Evolutionary conservation across 1,140 invertebrate genomes (phyloP), one percentile per base, ranked within the genome.

Genomic region (Bursaphelenchus mucronatus): DNA sequence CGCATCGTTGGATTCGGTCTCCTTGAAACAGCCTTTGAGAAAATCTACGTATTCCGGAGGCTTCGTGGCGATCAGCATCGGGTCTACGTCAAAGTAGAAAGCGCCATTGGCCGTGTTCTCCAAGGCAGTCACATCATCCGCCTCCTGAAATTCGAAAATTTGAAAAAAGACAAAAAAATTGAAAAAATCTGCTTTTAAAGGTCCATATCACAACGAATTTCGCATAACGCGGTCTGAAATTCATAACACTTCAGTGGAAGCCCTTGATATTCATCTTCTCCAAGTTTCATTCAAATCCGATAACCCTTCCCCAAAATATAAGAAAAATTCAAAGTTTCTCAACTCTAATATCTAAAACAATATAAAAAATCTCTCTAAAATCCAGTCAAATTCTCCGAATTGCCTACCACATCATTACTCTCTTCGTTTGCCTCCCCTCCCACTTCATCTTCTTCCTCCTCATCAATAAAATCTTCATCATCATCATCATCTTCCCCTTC

Each of bases 401-500:
- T 3, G 57, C 57, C 57, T 11, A 59, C 41, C 13, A 44, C 57
- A 8, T 59, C 13, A 30, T 30, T 30, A 5, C 30, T 30, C 30
- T 30, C 30, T 7, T 50, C 21, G 1, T 71, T 43, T 39, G 21
- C 21, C 39, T 63, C 61, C 41, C 21, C 53, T 30, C 68, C 67
- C 52, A 40, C 47, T 21, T 44, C 41, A 3, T 74, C 73, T 9
- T 62, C 64, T 7, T 70, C 50, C 11, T 72, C 30, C 8, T 45
- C 21, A 19, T 4, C 30, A 10, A 41, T 21, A 43, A 69, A 73
- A 52, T 75, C 67, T 19, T 21, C 41, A n/a, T 70, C 68, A 7
- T 70, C 69, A 3, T 74, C 73, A n/a, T 71, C 69, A 56, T 69
- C 51, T 7, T 75, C 67, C 2, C 56, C 73, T 45, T 62, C 30